Evolutionary conservation across 2,113 vertebrate species (phyloP).

Genomic region (Crotalus helleri): DNA sequence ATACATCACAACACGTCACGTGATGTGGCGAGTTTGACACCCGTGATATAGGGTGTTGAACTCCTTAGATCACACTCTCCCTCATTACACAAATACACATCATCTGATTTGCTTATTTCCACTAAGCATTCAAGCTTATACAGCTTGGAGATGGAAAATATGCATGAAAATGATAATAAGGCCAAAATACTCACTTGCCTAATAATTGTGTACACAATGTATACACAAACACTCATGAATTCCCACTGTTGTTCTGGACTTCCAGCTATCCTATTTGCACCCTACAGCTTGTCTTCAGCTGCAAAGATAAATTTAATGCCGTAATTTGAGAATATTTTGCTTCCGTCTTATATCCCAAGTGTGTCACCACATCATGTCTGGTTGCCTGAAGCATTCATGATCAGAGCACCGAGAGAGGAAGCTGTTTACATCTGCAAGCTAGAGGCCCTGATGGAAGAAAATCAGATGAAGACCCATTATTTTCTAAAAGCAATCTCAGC

Average conservation of each 20-base stretch:
- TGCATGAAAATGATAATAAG: too few relatives aligned
- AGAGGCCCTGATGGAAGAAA: background rate
- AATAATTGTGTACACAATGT: too few relatives aligned
- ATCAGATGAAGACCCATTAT: background rate
- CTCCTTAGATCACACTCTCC: too few relatives aligned
- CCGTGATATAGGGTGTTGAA: too few relatives aligned
- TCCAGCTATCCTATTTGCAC: background rate
- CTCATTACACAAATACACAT: too few relatives aligned
- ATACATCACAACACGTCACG: too few relatives aligned
- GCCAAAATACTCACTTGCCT: too few relatives aligned
- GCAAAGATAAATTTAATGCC: background rate
- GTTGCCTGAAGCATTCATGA: background rate
- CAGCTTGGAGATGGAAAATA: too few relatives aligned
- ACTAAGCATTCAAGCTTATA: too few relatives aligned
- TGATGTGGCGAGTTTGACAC: too few relatives aligned
- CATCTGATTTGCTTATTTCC: too few relatives aligned
- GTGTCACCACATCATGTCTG: background rate
- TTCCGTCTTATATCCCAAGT: background rate
- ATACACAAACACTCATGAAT: background rate
- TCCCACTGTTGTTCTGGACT: background rate
- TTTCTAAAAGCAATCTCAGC: background rate
- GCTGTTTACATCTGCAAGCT: conserved; percentile 4
- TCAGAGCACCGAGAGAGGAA: background rate
- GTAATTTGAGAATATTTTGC: background rate
- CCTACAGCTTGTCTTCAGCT: background rate